A percentile compares a stretch with the other conserved stretches of the same genome.
Conservation (phyloP, 2,797 vertebrate genomes). For the Sebastes cheni region DNA sequence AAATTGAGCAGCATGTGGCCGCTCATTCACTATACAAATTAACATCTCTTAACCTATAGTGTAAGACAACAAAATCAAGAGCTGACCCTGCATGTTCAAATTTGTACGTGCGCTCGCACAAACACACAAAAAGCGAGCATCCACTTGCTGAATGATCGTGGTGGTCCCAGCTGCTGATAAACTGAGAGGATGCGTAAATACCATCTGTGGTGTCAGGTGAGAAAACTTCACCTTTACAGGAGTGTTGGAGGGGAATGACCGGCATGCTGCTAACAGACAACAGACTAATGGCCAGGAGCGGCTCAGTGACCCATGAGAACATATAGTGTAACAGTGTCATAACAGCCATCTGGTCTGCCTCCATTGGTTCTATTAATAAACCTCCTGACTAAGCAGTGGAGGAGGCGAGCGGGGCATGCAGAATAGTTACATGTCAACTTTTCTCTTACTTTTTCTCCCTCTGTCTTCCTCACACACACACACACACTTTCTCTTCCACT, state of each 20-base stretch:
- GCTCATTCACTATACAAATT: not conserved
- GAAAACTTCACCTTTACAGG: conserved; percentile 46
- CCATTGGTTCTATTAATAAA: conserved; percentile 58
- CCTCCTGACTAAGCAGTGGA: conserved; percentile 58
- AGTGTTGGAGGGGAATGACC: conserved; percentile 53
- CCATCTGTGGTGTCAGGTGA: conserved; percentile 68
- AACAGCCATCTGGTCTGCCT: conserved; percentile 69
- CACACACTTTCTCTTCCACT: not conserved
- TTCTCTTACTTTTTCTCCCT: not conserved
- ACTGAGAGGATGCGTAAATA: conserved; percentile 55
- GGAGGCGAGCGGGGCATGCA: conserved; percentile 15
- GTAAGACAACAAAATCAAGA: conserved; percentile 27
- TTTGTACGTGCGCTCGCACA: not conserved
- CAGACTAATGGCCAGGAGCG: conserved; percentile 52
- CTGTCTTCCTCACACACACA: not conserved
- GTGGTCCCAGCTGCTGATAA: conserved; percentile 50
- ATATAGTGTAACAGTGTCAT: conserved; percentile 58
- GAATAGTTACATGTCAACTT: conserved; percentile 31
- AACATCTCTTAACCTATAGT: conserved; percentile 18
- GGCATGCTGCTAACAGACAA: conserved; percentile 56
- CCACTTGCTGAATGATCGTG: conserved; percentile 25
- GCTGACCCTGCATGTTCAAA: conserved; percentile 16
- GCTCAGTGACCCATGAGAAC: conserved; percentile 59
- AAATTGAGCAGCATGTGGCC: conserved; percentile 12
- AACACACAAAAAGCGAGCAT: not conserved